A percentile compares a stretch with the other conserved stretches of the same genome.
phyloP scores from a whole-genome alignment of 2,113 vertebrate genomes.

The Poicephalus meyeri region DNA sequence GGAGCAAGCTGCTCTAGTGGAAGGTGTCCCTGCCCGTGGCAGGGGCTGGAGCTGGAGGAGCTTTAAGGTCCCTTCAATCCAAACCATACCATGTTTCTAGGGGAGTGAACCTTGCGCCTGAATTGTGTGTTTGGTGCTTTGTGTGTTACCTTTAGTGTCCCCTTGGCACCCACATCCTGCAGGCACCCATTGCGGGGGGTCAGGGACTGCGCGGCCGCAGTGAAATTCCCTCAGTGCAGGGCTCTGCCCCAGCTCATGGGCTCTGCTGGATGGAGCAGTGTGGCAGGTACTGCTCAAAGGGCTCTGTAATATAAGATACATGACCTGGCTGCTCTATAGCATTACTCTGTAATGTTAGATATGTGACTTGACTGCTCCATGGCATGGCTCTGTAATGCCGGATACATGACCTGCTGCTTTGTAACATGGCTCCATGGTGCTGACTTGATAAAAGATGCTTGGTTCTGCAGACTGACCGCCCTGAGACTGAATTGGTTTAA shows the following conservation, averaged over 20 bases:
- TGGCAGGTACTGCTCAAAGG: not conserved
- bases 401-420: not conserved
- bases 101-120: not conserved
- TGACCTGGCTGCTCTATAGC: too few relatives aligned
- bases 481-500: too few relatives aligned
- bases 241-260: not conserved
- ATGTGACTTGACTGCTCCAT: not conserved
- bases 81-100: not conserved
- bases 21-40: not conserved
- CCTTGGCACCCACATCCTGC: not conserved
- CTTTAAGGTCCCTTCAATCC: not conserved
- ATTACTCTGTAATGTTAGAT: not conserved
- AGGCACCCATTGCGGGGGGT: not conserved
- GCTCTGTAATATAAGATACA: not conserved
- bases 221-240: fast-evolving
- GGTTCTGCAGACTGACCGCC: not conserved
- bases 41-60: not conserved
- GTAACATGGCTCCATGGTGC: not conserved
- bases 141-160: fast-evolving
- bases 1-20: too few relatives aligned
- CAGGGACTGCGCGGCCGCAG: fast-evolving
- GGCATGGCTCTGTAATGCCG: not conserved
- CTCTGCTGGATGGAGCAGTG: not conserved
- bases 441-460: not conserved
- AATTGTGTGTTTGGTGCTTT: not conserved